Conservation (phyloP, 2,888 invertebrate genomes). For the Philaethria dido region DNA sequence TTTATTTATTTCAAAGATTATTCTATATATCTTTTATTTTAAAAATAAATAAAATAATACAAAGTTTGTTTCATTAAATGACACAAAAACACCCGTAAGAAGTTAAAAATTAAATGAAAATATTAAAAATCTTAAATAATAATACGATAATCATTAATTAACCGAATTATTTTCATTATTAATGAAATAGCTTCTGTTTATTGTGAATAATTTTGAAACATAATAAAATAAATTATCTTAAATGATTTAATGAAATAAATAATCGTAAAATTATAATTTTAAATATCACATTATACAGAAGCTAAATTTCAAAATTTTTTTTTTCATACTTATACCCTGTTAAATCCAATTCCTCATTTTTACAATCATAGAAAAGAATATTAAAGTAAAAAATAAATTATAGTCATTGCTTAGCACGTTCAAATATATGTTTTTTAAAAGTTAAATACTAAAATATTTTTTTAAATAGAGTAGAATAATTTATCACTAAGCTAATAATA, state of each 20-base stretch:
- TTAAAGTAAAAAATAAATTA: background rate
- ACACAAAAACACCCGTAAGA: conserved; percentile 61
- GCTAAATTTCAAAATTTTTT: background rate
- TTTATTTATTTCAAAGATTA: conserved; percentile 49
- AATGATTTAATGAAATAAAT: background rate
- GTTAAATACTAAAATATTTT: no score
- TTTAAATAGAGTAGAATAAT: background rate
- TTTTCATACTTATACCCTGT: conserved; percentile 45
- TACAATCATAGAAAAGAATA: conserved; percentile 13
- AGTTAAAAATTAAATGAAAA: conserved; percentile 18
- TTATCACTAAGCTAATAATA: background rate
- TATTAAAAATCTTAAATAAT: conserved; percentile 9
- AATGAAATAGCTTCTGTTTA: conserved; percentile 12
- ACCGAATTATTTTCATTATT: background rate
- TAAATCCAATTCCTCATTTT: conserved; percentile 38
- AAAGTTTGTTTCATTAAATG: conserved; percentile 53
- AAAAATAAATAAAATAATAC: conserved; percentile 42
- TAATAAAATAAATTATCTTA: no score
- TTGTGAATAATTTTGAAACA: background rate
- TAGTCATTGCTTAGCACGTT: background rate
- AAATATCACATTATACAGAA: background rate
- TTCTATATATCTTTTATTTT: conserved; percentile 48
- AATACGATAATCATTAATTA: background rate
- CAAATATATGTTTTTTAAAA: background rate
- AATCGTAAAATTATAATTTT: background rate